Conservation (phyloP, 1,140 invertebrate genomes). For the Polypedilum pembai region DNA sequence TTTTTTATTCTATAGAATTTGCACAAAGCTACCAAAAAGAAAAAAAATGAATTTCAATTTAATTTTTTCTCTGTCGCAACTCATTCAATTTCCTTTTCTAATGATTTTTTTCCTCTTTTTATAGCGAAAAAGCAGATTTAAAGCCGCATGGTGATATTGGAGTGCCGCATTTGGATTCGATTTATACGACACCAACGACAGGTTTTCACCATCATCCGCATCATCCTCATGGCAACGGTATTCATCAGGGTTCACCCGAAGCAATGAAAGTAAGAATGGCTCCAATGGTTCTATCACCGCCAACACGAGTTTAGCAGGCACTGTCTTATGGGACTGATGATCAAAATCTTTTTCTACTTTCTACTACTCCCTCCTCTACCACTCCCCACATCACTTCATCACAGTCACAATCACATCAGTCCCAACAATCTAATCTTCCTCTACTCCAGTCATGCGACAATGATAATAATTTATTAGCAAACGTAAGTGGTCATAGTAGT, state of each 20-base stretch:
- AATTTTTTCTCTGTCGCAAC: neutral
- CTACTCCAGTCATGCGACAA: conserved; percentile 30
- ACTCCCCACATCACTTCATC: neutral
- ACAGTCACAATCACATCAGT: conserved; percentile 19
- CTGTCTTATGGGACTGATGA: conserved; percentile 37
- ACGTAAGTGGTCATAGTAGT: conserved; percentile 23
- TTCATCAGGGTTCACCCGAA: conserved; percentile 49
- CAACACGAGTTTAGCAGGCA: conserved; percentile 66
- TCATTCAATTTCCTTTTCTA: conserved; percentile 33
- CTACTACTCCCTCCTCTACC: neutral
- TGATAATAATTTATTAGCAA: conserved; percentile 25
- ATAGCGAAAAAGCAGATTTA: conserved; percentile 44
- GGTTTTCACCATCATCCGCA: conserved; percentile 37
- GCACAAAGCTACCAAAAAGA: neutral
- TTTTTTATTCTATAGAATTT: no score
- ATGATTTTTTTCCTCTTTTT: conserved; percentile 29
- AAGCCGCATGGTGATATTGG: conserved; percentile 43
- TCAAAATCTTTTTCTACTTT: conserved; percentile 7
- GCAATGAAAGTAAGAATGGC: conserved; percentile 72
- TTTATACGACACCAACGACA: conserved; percentile 41
- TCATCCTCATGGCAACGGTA: conserved; percentile 34
- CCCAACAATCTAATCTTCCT: conserved; percentile 28
- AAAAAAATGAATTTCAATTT: conserved; percentile 1
- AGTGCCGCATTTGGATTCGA: conserved; percentile 43
- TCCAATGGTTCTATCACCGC: conserved; percentile 67